Base-by-base conservation (phyloP, 2,888 invertebrate species). In the Dione juno region DNA sequence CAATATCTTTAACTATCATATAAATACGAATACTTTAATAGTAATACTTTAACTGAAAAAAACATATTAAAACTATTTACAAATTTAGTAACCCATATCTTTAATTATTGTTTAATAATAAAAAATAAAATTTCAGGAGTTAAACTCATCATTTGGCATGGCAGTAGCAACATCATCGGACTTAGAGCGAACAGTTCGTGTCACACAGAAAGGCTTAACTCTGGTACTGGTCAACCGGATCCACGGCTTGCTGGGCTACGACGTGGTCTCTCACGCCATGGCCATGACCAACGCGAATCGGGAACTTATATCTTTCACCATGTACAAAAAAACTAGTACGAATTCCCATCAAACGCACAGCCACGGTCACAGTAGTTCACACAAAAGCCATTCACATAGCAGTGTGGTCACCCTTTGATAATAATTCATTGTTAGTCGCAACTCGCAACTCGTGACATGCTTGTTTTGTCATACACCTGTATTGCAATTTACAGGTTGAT, bases 221-320 rank as follows among this genome's bases (percentile, higher is more conserved):
- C 77, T 93, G 37, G 88, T 91, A 11, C 86, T 92, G 5, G 92
- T 93, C 45, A 93, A 93, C 80, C 83, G 92, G 7, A 82, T 93
- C 2, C 93, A 93, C 78, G 90, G 84, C 1, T 77, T 92, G n/a
- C 84, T 93, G 52, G 93, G 93, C 0, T 93, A 92, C 78, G 92
- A 93, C 78, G 93, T 93, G 13, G 84, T 92, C 1, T 93, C 93
- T 0, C 93, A 93, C 78, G 85, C 93, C 5, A 93, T 93, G 93
- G 88, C 92, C 1, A 92, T 93, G 89, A 92, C 93, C 21, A 92
- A 92, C 76, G 88, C 91, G 14, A 93, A 93, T 78, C 82, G 93
- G 3, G 93, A 93, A 78, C 84, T 93, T 48, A 81, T 93, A 59
- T 92, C 93, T 19, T 93, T 93, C 83, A 89, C 91, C 13, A 84